Evolutionary conservation across 1,140 invertebrate species (phyloP).

Genomic region (Aphelenchoides besseyi): DNA sequence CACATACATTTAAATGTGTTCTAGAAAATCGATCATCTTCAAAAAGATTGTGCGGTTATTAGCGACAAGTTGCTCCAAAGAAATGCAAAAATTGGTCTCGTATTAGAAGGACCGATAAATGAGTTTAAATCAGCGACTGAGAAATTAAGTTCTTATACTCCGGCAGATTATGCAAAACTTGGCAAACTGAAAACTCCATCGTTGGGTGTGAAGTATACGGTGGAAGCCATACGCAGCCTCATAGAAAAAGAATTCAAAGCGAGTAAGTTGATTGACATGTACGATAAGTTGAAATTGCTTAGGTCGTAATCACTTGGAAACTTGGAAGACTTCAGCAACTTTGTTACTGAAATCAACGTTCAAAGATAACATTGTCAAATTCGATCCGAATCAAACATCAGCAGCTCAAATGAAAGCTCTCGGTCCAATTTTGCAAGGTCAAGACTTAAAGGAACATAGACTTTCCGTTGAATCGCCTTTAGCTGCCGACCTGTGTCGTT

Average conservation of each 20-base stretch:
- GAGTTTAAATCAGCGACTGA: slow-evolving; percentile 28
- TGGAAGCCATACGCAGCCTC: slow-evolving; percentile 30
- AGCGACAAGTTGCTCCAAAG: slow-evolving; percentile 27
- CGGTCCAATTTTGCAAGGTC: background rate
- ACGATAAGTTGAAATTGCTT: slow-evolving; percentile 24
- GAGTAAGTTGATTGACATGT: slow-evolving; percentile 22
- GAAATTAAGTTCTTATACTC: slow-evolving; percentile 16
- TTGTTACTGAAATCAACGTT: slow-evolving; percentile 17
- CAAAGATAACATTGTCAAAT: slow-evolving; percentile 5
- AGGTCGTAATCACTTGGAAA: slow-evolving; percentile 19
- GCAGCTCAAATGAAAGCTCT: slow-evolving; percentile 12
- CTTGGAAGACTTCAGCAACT: slow-evolving; percentile 21
- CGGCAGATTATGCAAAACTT: slow-evolving; percentile 32
- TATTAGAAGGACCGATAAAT: slow-evolving; percentile 27
- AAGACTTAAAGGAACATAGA: slow-evolving; percentile 26
- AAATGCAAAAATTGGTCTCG: slow-evolving; percentile 36
- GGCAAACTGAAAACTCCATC: slow-evolving; percentile 25
- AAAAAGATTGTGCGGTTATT: slow-evolving; percentile 27
- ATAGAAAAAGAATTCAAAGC: slow-evolving; percentile 22
- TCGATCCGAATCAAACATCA: slow-evolving; percentile 14
- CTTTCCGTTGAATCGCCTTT: slow-evolving; percentile 15
- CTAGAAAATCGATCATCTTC: slow-evolving; percentile 28
- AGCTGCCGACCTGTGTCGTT: slow-evolving; percentile 30
- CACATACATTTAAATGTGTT: slow-evolving; percentile 24
- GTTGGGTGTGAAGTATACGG: slow-evolving; percentile 25